Evolutionary conservation across 2,888 invertebrate genomes (phyloP).

Genomic region (Terebella lapidaria): DNA sequence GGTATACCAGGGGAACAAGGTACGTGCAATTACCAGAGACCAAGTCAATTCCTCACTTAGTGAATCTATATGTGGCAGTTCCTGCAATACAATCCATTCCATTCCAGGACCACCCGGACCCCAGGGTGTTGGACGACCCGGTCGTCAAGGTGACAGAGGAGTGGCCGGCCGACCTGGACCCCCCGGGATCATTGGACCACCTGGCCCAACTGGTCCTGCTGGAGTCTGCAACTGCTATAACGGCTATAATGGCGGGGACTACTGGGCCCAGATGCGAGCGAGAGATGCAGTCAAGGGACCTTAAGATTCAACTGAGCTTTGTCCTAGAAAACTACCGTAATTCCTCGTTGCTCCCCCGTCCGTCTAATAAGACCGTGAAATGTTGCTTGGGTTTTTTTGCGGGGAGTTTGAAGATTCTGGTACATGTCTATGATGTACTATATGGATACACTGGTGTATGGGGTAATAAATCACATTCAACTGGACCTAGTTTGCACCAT

Average conservation of each 20-base stretch:
- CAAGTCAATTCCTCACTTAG: neutral
- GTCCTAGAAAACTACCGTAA: too few relatives aligned
- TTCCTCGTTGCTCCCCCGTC: too few relatives aligned
- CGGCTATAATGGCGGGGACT: neutral
- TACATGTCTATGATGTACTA: too few relatives aligned
- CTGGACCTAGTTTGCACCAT: too few relatives aligned
- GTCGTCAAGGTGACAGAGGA: neutral
- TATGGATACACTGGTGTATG: too few relatives aligned
- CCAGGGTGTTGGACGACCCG: neutral
- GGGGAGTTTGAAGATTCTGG: too few relatives aligned
- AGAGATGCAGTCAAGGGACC: slow-evolving; percentile 2
- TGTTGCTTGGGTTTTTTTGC: too few relatives aligned
- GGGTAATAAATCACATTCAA: too few relatives aligned
- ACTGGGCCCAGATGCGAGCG: neutral
- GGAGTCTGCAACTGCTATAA: neutral
- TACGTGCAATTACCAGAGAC: neutral
- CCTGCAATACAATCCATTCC: neutral
- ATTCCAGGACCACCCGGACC: neutral
- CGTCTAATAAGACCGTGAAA: too few relatives aligned
- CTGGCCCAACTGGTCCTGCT: neutral
- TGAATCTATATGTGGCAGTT: neutral
- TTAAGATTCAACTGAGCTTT: neutral
- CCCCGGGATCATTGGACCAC: neutral
- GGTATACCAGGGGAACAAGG: neutral
- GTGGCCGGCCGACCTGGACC: neutral